Percentiles rank a stretch among this genome's conserved stretches.
Conservation (phyloP, 2,113 vertebrate genomes). For the Sterna hirundo region DNA sequence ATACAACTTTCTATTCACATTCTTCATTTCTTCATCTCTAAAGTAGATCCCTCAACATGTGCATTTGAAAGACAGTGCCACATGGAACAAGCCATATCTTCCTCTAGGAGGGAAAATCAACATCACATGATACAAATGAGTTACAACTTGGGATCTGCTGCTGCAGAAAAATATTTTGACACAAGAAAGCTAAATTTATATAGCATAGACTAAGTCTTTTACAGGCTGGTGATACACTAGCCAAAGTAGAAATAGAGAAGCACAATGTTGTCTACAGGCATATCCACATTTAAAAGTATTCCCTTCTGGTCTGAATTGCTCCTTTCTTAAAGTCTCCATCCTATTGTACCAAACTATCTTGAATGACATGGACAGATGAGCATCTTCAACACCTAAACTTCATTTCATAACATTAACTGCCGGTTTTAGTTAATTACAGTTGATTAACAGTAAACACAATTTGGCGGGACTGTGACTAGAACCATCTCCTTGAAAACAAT, state of each 20-base stretch:
- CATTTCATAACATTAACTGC: not conserved
- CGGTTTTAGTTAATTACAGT: not conserved
- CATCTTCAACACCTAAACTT: not conserved
- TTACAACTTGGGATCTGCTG: not conserved
- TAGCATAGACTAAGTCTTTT: not conserved
- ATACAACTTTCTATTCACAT: not conserved
- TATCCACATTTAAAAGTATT: not conserved
- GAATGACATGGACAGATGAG: not conserved
- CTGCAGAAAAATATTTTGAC: not conserved
- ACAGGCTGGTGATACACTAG: not conserved
- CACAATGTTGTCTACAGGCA: not conserved
- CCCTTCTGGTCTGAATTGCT: not conserved
- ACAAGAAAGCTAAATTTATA: not conserved
- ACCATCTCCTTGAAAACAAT: not conserved
- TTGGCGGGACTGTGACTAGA: not conserved
- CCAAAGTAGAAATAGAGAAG: not conserved
- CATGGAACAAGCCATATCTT: not conserved
- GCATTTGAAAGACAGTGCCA: not conserved
- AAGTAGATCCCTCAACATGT: not conserved
- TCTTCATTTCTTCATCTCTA: not conserved
- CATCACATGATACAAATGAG: not conserved
- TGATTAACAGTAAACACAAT: not conserved
- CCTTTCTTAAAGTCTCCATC: not conserved
- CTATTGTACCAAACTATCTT: not conserved
- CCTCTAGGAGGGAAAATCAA: not conserved